Base-by-base conservation (phyloP, 2,888 invertebrate genomes). In the Hoplodrina blanda region DNA sequence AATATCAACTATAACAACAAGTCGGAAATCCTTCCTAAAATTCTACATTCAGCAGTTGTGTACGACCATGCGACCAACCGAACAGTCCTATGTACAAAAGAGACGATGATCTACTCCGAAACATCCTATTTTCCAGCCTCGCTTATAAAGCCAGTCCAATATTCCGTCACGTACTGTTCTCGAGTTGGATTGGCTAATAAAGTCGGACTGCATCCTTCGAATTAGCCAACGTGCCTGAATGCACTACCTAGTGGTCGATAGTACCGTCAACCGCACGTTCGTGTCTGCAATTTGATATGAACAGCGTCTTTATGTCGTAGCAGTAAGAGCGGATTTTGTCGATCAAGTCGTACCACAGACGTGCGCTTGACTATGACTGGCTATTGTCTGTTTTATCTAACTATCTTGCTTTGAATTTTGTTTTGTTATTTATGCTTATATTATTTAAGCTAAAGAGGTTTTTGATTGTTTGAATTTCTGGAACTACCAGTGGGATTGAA, bases 141-240 rank as follows among this genome's bases (percentile, higher is more conserved):
- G n/a, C 49, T 37, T 17, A 30, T 62, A 62, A 61, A 50, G 17
- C 37, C 30, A 19, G n/a, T 44, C 11, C 44, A 20, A 59, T 73
- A 76, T 76, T 62, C 76, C 75, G 11, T 74, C 76, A 76, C 76
- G 76, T 76, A 41, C 50, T 41, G 63, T 55, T 44, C 76, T 15
- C 65, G 19, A 55, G 30, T 52, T 20, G 62, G 66, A 76, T 66
- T 60, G 50, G 54, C 75, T 76, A 76, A 80, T 80, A 80, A 80
- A 74, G 67, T 66, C 54, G 5, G 37, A 41, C 59, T 60, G 75
- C 75, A 74, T 66, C 62, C 80, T 61, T 75, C 37, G 62, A 73
- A 73, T 73, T 73, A 76, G 33, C 57, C 30, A 8, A 33, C 64
- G 20, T 57, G 74, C 53, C 54, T 60, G 54, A 74, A 54, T 68